A percentile compares a stretch with the other conserved stretches of the same genome.
Evolutionary conservation across 23 tunicate genomes (phyloP).

Genomic region (Ascidia mentula): DNA sequence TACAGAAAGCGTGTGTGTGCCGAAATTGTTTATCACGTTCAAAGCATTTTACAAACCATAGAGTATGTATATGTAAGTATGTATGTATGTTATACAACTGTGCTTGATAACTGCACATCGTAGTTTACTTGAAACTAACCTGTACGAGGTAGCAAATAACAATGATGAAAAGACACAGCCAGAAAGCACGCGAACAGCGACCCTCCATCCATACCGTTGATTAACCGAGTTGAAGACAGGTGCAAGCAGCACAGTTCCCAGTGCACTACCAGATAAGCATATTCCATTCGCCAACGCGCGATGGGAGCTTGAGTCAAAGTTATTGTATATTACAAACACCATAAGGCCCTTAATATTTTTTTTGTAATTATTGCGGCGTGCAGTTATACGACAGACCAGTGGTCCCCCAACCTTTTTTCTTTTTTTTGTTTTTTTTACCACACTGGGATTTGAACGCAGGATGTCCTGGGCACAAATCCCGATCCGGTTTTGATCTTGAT

Average conservation of each 20-base stretch:
- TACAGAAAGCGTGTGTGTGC: constrained; percentile 78
- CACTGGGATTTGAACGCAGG: no score
- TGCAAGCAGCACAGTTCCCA: constrained; percentile 72
- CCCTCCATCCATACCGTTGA: constrained; percentile 50
- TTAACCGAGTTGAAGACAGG: constrained; percentile 45
- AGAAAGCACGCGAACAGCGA: constrained; percentile 43
- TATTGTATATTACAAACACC: no score
- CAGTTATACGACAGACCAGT: no score
- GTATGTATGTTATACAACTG: no score
- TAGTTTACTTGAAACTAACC: constrained; percentile 18
- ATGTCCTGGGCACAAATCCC: no score
- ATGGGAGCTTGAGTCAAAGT: constrained; percentile 23
- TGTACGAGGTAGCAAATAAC: constrained; percentile 60
- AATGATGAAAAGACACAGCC: constrained; percentile 19
- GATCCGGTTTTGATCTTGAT: no score
- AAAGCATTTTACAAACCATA: not conserved
- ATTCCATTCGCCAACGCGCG: constrained; percentile 89
- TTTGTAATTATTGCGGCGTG: no score
- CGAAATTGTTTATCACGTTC: not conserved
- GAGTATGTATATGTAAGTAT: not conserved
- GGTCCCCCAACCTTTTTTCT: no score
- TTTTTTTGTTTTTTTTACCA: no score
- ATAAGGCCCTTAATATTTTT: no score
- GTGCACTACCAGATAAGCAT: constrained; percentile 71
- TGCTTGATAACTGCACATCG: not conserved